Evolutionary conservation across 1,140 invertebrate genomes (phyloP), one percentile per base, ranked within the genome.

Genomic region (Cyrtorhinus lividipennis): DNA sequence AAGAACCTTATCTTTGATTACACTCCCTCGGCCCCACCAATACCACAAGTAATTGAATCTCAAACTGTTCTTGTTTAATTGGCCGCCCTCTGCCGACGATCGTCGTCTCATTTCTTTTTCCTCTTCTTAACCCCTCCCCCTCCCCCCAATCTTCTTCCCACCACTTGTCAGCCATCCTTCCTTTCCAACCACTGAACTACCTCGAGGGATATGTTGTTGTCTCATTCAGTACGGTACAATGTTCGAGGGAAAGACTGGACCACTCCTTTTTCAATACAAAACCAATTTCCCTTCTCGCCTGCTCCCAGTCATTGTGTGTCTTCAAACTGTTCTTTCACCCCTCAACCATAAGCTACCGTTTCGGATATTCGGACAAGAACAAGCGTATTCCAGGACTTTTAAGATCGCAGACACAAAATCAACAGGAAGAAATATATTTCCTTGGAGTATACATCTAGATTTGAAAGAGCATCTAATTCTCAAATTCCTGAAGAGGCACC

Each of bases 21-120:
- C 56, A 58, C 56, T 58, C 56, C 56, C 56, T 58, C 48, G 20
- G 20, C 48, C 48, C 48, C 48, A 24, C 60, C 48, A 60, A 60
- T 62, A 65, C 61, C 64, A 46, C 59, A 58, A 58, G 56, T 58
- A 58, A 58, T 58, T 58, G 56, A 58, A 58, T 58, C 56, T 27
- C 56, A 58, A 58, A 58, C 56, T 58, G 56, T 58, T 58, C 56
- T 58, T 58, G 56, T 58, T 58, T 58, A 58, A 58, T 58, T 58
- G 56, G 56, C 56, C 56, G 5, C 18, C 22, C 48, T 18, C 22
- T 18, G 5, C 48, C 18, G 15, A 15, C 30, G 5, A 8, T 23
- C 18, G 5, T 5, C 5, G 15, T 56, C 22, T 56, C 22, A 56
- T 23, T 56, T 56, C 48, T 56, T 8, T 24, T 58, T 25, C 22